These are phyloP conservation scores for Macrosteles quadrilineatus DNA, from an alignment of 1,140 invertebrate species.

Conservation along the genomic window DNA sequence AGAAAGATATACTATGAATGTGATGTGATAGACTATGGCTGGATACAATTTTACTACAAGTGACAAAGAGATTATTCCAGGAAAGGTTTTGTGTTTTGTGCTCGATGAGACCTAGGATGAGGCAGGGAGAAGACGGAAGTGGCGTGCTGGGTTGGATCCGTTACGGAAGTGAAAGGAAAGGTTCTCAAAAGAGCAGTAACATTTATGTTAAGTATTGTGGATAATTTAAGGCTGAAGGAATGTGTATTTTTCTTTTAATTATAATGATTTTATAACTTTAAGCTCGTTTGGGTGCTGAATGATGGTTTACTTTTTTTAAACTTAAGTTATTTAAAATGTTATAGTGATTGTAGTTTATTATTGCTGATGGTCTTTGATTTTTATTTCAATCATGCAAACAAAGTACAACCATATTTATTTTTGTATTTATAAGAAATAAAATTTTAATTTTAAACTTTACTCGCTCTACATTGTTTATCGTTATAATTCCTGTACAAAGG, in stretches of 20 bases:
- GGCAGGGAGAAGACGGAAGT: not conserved
- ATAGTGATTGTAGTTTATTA: too few species aligned
- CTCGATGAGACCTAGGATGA: not conserved
- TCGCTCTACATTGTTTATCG: not conserved
- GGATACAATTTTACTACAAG: not conserved
- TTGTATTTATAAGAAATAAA: slow-evolving; percentile 1
- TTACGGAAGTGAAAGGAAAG: not conserved
- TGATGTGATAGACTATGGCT: slow-evolving; percentile 12
- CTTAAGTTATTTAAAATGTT: too few species aligned
- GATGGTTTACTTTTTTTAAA: not conserved
- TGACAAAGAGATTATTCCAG: not conserved
- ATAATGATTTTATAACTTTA: too few species aligned
- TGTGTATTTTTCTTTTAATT: not conserved
- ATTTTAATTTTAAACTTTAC: slow-evolving; percentile 1
- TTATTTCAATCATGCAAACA: not conserved
- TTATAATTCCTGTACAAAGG: slow-evolving; percentile 1
- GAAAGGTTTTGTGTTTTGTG: slow-evolving; percentile 2
- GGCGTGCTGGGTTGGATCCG: slow-evolving; percentile 8
- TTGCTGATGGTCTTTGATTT: too few species aligned
- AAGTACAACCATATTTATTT: slow-evolving; percentile 26
- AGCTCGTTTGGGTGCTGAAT: not conserved
- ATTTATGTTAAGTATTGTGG: slow-evolving; percentile 11
- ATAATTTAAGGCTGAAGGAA: slow-evolving; percentile 6
- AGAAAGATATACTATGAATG: not conserved
- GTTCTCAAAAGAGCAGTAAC: slow-evolving; percentile 2